A percentile compares a stretch with the other conserved stretches of the same genome.
These are phyloP conservation scores for Campylorhamphus procurvoides DNA, from an alignment of 2,113 vertebrate species.

Conservation along the genomic window DNA sequence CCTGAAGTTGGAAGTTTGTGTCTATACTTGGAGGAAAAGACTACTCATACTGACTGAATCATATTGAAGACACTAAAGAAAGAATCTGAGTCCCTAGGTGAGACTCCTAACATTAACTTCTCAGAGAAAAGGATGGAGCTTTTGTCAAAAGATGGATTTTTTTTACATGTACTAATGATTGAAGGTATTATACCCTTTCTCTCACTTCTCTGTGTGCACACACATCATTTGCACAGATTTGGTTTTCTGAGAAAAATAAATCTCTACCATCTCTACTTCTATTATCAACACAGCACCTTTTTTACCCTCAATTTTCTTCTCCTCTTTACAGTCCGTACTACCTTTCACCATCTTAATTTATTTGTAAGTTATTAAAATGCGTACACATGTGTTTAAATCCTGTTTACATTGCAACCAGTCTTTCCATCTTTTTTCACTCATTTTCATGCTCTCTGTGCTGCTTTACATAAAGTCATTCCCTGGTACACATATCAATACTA, in stretches of 20 bases:
- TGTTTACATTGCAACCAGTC: not conserved
- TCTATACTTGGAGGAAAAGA: not conserved
- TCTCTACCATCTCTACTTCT: not conserved
- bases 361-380: constrained; percentile 11
- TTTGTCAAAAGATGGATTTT: not conserved
- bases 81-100: not conserved
- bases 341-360: constrained; percentile 34
- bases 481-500: not conserved
- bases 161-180: not conserved
- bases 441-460: not conserved
- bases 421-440: not conserved
- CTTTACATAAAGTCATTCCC: not conserved
- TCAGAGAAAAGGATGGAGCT: not conserved
- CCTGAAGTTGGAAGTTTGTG: not conserved
- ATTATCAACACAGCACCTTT: not conserved
- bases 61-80: not conserved
- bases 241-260: not conserved
- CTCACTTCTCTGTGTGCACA: not conserved
- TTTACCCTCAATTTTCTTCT: not conserved
- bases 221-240: not conserved
- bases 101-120: not conserved
- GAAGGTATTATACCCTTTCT: not conserved
- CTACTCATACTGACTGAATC: not conserved
- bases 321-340: not conserved
- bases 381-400: not conserved